These are phyloP conservation scores for Dendronephthya gigantea DNA, from an alignment of 64 coral and sea anemone species.

Conservation along the genomic window DNA sequence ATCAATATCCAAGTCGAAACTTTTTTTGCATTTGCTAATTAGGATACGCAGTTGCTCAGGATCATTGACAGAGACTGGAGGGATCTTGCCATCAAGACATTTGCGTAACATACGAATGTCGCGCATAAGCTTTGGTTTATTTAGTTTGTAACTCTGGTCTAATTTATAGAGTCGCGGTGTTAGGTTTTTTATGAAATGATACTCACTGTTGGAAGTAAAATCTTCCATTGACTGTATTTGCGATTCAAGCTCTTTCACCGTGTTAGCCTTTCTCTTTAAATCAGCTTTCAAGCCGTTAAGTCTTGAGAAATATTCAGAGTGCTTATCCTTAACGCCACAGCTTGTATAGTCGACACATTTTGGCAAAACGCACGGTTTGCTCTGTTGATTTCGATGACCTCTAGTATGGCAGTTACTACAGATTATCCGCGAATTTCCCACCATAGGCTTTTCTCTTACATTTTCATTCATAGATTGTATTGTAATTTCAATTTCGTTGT, in stretches of 20 bases:
- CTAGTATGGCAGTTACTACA: slow-evolving; percentile 26
- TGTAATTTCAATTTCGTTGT: slow-evolving; percentile 15
- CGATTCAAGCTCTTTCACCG: slow-evolving; percentile 24
- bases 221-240: slow-evolving; percentile 32
- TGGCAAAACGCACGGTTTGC: neutral
- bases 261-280: slow-evolving; percentile 16
- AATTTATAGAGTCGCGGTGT: neutral
- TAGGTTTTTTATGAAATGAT: slow-evolving; percentile 8
- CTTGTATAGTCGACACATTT: neutral
- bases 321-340: slow-evolving; percentile 47
- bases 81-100: slow-evolving; percentile 46
- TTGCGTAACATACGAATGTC: slow-evolving; percentile 37
- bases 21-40: neutral
- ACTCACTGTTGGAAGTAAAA: slow-evolving; percentile 15
- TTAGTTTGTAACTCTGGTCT: neutral
- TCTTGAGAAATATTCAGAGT: slow-evolving; percentile 39
- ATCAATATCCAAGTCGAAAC: neutral
- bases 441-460: neutral
- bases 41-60: neutral
- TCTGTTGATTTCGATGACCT: slow-evolving; percentile 14
- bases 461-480: slow-evolving; percentile 9
- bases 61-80: neutral
- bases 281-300: slow-evolving; percentile 33
- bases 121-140: slow-evolving; percentile 29
- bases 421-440: neutral